Base-by-base conservation (phyloP, 1,140 invertebrate genomes). In the Trigoniulus corallinus region DNA sequence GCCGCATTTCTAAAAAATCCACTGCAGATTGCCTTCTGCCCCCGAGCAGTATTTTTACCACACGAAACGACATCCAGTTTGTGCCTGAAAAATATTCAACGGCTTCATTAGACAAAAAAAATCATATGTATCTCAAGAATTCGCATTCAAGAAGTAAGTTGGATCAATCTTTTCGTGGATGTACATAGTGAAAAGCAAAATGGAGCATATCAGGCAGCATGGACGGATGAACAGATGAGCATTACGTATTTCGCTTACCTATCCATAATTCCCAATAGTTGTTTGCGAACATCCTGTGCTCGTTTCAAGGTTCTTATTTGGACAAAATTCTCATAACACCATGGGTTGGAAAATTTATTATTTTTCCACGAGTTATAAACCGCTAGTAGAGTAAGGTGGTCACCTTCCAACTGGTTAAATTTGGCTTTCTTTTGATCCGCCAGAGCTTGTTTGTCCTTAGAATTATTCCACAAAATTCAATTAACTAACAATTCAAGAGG, bases 281-380 rank as follows among this genome's bases (percentile, higher is more conserved):
- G 96, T 72, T 99, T 98, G 4, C 95, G 73, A 0, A 99, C 93
- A 72, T 99, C 96, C 68, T 98, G 94, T 0, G 95, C 91, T 48
- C 94, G 72, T 68, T 98, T 98, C 27, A 99, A 67, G 0, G 93
- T 98, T 21, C 95, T 69, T 26, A 94, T 91, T 71, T 99, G 96
- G 4, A 99, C 89, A 70, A 98, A 99, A 70, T 99, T 99, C 65
- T 99, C 95, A 64, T 95, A 97, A 67, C 95, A 99, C 96, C 95
- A 99, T 0, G 92, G 88, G 65, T 92, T 95, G 1, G 88, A 94
- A 67, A 97, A 98, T 64, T 98, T 96, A 66, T 98, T 97, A 62
- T 97, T 97, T 62, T 91, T 91, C 96, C 96, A 99, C 22, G 93
- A 94, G 64, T 99, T 99, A 64, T 97, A 99, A 2, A 99, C 94